Percentiles rank a stretch among this genome's conserved stretches.
Conservation (phyloP, 2,113 vertebrate species). For the Echinops telfairi region DNA sequence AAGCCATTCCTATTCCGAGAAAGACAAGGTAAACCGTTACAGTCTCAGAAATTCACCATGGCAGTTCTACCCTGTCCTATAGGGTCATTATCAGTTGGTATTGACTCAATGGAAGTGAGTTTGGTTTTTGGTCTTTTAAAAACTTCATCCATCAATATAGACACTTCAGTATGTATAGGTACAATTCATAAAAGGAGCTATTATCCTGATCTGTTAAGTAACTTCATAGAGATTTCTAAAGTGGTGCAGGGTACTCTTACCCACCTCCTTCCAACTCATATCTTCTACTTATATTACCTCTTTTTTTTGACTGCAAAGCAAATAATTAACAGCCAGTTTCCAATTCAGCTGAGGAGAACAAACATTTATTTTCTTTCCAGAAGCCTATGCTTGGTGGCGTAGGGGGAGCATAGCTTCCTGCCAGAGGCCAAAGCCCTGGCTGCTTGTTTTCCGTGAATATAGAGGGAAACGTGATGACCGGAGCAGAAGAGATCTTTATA, state of each 20-base stretch:
- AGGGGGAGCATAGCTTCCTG: too few species aligned
- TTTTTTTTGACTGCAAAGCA: conserved; percentile 31
- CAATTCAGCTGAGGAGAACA: too few species aligned
- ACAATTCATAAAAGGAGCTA: conserved; percentile 19
- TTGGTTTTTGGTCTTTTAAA: too few species aligned
- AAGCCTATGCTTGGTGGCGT: too few species aligned
- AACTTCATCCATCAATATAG: background rate
- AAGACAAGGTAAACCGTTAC: too few species aligned
- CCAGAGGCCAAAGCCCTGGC: background rate
- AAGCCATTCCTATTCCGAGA: background rate
- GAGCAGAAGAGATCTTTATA: conserved; percentile 16
- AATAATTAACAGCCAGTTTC: background rate
- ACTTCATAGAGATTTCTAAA: background rate
- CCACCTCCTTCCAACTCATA: background rate
- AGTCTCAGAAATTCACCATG: too few species aligned
- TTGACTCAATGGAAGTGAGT: too few species aligned
- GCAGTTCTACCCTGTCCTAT: too few species aligned
- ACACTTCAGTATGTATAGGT: background rate
- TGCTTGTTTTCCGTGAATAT: background rate
- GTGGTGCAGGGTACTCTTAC: background rate
- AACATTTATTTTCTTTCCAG: too few species aligned
- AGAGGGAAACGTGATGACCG: background rate
- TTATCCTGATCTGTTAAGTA: background rate
- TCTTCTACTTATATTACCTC: background rate
- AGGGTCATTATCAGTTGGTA: too few species aligned